Base-by-base conservation (phyloP, 2,797 vertebrate species). In the Lates japonicus region DNA sequence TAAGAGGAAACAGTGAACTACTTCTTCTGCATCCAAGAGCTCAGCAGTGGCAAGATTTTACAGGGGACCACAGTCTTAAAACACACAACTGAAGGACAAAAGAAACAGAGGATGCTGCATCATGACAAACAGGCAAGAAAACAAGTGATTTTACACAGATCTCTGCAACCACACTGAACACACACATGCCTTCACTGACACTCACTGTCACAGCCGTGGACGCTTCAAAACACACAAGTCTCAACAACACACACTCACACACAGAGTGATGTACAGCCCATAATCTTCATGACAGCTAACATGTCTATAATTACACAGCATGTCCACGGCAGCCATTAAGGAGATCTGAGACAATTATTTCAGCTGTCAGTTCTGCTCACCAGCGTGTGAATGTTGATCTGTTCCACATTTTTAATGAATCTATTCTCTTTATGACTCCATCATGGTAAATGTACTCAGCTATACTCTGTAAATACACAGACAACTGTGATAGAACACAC, bases 281-380 rank as follows among this genome's bases (percentile, higher is more conserved):
- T 87, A 80, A 87, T 87, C 81, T 74, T 35, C 59, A 57, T 33
- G 87, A 81, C 85, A 88, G 76, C 71, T 19, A 57, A 46, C 74
- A 49, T 19, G 51, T 68, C 74, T 73, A 2, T 83, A 78, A 86
- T 87, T 82, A 79, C 78, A 57, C 37, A 74, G 76, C 76, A 51
- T 65, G 78, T 55, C 66, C 46, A 12, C 3, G 4, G 58, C 74
- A 17, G 16, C 58, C 70, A 68, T 76, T 81, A 55, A 72, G 59
- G 58, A 35, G 62, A 70, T 81, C 64, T 44, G 72, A 79, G 75
- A 79, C 63, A 39, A 81, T 75, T 20, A 72, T 44, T 55, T 67
- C 64, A 75, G 61, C 74, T 80, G 84, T 80, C 88, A 65, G 60
- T 29, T 58, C 64, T n/a, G 70, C 64, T 83, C 65, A 17, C n/a